Base-by-base conservation (phyloP, 1,140 invertebrate genomes). In the Leptonema lineaticorne region DNA sequence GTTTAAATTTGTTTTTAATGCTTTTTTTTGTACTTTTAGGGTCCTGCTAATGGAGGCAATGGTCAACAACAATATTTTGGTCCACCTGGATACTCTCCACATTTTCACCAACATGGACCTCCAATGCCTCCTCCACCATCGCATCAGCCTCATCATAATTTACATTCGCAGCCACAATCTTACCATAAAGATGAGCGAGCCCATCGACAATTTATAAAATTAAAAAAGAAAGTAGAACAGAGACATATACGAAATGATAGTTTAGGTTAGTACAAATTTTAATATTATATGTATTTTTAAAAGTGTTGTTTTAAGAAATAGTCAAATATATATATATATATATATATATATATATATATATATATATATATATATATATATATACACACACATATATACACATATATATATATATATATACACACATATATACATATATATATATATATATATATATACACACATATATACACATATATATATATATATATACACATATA, bases 171-270 rank as follows among this genome's bases (percentile, higher is more conserved):
- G 14, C 85, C 87, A 14, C 82, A 80, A 14, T 77, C 81, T 63
- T 88, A 86, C 75, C 86, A 87, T 67, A 90, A 91, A 77, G 90
- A 93, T 76, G 92, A 94, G 76, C 81, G 92, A 71, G 86, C 88
- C 20, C 88, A 90, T 72, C 81, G 89, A 37, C 89, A 91, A 77
- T 88, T 89, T 74, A 85, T 85, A 57, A 92, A 92, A 77, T 81
- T 93, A 53, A 85, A 89, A 74, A 86, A 87, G 74, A 92, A 92
- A 80, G 78, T 90, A 60, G 87, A 90, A 68, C 83, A 87, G 69
- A 87, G 90, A 74, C 14, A 87, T 69, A 77, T 75, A 30, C 79
- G 77, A 73, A 79, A 56, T 33, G 68, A 73, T 45, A 62, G 30
- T 30, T 73, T 70, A 73, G 71, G 71, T 70, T 41, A 28, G 26